Evolutionary conservation across 64 coral and sea anemone genomes (phyloP), one percentile per base, ranked within the genome.

Genomic region (Stylophora pistillata): DNA sequence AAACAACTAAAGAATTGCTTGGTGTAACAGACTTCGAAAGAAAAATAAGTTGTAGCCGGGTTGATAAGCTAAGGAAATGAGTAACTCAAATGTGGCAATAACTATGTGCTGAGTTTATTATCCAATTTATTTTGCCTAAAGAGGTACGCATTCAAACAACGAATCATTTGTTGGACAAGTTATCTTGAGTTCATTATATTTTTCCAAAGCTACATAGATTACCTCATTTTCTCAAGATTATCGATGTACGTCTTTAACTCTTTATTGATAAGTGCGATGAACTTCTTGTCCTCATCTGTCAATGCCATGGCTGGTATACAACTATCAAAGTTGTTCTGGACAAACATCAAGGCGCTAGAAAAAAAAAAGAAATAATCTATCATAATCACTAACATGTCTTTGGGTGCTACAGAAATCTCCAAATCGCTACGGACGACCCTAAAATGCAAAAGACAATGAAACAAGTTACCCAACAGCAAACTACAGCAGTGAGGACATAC

Each of bases 161-260:
- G 37, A 47, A 47, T 7, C 37, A 7, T 7, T 47, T 47, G 7
- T 47, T 47, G 37, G 7, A 47, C 3, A 0, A 47, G 3, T 47
- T 7, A 47, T 47, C 37, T 47, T n/a, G n/a, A n/a, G n/a, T n/a
- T 47, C 37, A 47, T 3, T 47, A 47, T 4, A 47, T 47, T 47
- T 47, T 7, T 47, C 7, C 37, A 47, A 7, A 47, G 37, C 37
- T 47, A 47, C 3, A 47, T 47, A 47, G 37, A 47, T 71, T 88
- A 99, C 97, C 93, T 94, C 69, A 99, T 83, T 23, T 82, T 92
- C 30, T 99, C 97, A 88, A 93, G 74, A 58, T 93, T 86, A 21
- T 99, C 90, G 7, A 95, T 71, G 87, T 95, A 99, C 5, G 72
- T 52, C 86, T 95, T 99, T 9, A 99, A 60, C 55, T 99, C 97